Evolutionary conservation across 2,888 invertebrate genomes (phyloP).

Genomic region (Hipparchia semele): DNA sequence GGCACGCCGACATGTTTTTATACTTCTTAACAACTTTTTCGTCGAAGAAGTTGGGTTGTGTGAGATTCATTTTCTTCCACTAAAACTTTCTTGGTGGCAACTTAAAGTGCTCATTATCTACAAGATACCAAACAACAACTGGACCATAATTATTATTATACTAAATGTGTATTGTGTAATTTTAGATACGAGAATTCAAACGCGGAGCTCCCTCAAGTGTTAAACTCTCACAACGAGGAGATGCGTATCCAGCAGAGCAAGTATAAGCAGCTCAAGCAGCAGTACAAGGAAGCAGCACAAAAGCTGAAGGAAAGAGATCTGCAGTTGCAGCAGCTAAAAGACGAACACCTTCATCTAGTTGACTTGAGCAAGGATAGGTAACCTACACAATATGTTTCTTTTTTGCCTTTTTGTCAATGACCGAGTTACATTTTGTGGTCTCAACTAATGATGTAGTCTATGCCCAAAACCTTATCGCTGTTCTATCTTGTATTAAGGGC

Average conservation of each 20-base stretch:
- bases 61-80: no score
- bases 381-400: not conserved
- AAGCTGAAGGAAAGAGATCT: slow-evolving; percentile 87
- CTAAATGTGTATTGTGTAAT: no score
- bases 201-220: slow-evolving; percentile 89
- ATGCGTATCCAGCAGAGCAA: slow-evolving; percentile 87
- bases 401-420: not conserved
- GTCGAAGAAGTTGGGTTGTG: no score
- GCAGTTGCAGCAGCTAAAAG: slow-evolving; percentile 85
- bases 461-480: not conserved
- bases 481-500: no score
- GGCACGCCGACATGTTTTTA: no score
- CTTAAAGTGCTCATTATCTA: no score
- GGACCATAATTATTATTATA: no score
- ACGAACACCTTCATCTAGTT: slow-evolving; percentile 87
- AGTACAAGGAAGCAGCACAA: slow-evolving; percentile 84
- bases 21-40: no score
- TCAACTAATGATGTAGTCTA: slow-evolving; percentile 28
- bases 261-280: slow-evolving; percentile 86
- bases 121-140: no score
- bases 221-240: slow-evolving; percentile 91
- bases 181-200: slow-evolving; percentile 88
- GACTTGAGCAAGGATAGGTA: slow-evolving; percentile 88
- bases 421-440: not conserved
- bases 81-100: no score